These are phyloP conservation scores for Ellobium chinense DNA, from an alignment of 2,888 invertebrate genomes.

Conservation along the genomic window DNA sequence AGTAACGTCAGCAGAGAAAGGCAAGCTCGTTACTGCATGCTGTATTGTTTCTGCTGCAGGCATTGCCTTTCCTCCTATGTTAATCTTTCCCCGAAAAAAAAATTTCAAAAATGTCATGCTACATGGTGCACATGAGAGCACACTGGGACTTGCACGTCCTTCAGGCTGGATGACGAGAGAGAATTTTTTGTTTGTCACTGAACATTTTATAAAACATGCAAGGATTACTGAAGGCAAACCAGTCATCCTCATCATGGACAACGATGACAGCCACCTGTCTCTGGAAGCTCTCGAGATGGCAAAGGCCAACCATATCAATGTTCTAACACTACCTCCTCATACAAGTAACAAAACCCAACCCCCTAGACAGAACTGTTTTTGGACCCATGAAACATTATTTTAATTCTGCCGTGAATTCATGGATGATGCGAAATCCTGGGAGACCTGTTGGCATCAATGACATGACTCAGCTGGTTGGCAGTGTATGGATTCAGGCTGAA, in stretches of 20 bases:
- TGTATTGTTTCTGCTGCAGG: conserved; percentile 44
- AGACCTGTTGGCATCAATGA: conserved; percentile 38
- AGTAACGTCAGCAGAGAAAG: conserved; percentile 42
- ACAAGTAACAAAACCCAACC: conserved; percentile 44
- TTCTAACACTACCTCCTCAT: conserved; percentile 43
- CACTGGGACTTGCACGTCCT: conserved; percentile 22
- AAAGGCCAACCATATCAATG: not conserved
- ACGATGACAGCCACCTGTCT: conserved; percentile 2
- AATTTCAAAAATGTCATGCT: conserved; percentile 24
- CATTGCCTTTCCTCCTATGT: conserved; percentile 30
- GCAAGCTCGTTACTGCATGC: conserved; percentile 34
- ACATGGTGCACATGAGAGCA: conserved; percentile 35
- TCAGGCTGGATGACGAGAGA: conserved; percentile 47
- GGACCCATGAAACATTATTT: conserved; percentile 41
- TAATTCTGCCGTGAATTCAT: conserved; percentile 29
- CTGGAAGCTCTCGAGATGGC: not conserved
- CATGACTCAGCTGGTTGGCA: conserved; percentile 18
- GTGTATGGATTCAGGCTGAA: conserved; percentile 33
- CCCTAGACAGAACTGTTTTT: conserved; percentile 32
- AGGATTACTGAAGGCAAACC: conserved; percentile 25
- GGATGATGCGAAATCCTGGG: conserved; percentile 41
- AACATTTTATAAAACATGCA: conserved; percentile 37
- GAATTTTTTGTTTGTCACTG: conserved; percentile 22
- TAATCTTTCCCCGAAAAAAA: conserved; percentile 44
- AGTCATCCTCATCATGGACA: conserved; percentile 17